These are phyloP conservation scores for Scaptomyza tumidula DNA, from an alignment of 2,888 invertebrate genomes.

Conservation along the genomic window DNA sequence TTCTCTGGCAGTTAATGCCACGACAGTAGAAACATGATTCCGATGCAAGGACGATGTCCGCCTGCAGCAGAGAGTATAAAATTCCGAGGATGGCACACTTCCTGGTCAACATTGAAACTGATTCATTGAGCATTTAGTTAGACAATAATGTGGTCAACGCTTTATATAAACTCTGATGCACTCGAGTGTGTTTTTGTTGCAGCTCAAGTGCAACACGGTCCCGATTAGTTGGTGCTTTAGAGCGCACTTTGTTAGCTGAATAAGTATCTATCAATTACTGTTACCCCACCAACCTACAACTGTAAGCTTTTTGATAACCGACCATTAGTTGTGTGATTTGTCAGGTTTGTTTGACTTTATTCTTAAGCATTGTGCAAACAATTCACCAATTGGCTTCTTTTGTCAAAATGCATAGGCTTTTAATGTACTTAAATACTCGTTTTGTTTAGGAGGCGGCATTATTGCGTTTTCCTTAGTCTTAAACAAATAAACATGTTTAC, in stretches of 20 bases:
- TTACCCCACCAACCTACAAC: conserved; percentile 21
- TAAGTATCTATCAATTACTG: conserved; percentile 23
- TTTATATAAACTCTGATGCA: conserved; percentile 63
- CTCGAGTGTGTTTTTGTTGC: conserved; percentile 20
- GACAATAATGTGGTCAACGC: conserved; percentile 9
- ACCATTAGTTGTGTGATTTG: conserved; percentile 27
- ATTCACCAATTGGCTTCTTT: conserved; percentile 19
- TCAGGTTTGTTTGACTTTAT: conserved; percentile 15
- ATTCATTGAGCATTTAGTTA: conserved; percentile 41
- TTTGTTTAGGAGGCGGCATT: conserved; percentile 12
- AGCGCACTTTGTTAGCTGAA: not conserved
- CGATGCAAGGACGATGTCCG: conserved; percentile 40
- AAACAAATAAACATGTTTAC: conserved; percentile 57
- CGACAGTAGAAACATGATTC: conserved; percentile 66
- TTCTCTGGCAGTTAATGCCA: conserved; percentile 72
- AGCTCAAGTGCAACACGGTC: conserved; percentile 32
- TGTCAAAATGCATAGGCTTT: not conserved
- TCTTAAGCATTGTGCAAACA: conserved; percentile 32
- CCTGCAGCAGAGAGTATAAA: conserved; percentile 35
- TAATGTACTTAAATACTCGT: conserved; percentile 7
- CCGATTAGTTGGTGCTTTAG: conserved; percentile 19
- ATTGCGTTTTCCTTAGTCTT: conserved; percentile 32
- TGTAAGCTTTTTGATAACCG: too few species aligned
- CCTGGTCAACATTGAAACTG: conserved; percentile 52
- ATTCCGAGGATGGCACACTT: conserved; percentile 19